Conservation (phyloP, 2,888 invertebrate species). For the Neoscelio sp. region DNA sequence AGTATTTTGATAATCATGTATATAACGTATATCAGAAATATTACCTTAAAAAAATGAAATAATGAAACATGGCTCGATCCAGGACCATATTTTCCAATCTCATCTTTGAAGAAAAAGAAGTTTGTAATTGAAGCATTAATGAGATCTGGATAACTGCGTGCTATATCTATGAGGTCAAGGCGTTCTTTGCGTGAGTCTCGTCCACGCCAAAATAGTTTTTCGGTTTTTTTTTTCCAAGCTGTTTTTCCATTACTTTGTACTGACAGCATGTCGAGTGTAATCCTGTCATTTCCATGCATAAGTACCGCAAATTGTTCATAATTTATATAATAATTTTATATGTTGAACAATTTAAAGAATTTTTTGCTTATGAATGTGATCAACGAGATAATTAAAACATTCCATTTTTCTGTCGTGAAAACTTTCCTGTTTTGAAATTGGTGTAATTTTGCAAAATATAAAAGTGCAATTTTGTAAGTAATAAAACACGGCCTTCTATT, state of each 20-base stretch:
- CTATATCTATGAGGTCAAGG: slow-evolving; percentile 91
- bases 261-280: slow-evolving; percentile 94
- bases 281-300: slow-evolving; percentile 84
- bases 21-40: background rate
- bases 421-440: too few relatives aligned
- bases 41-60: slow-evolving; percentile 96
- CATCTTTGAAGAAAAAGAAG: slow-evolving; percentile 95
- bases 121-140: slow-evolving; percentile 86
- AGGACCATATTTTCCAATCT: slow-evolving; percentile 94
- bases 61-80: slow-evolving; percentile 86
- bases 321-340: too few relatives aligned
- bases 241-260: slow-evolving; percentile 91
- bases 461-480: too few relatives aligned
- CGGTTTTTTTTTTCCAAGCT: slow-evolving; percentile 89
- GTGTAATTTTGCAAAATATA: too few relatives aligned
- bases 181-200: slow-evolving; percentile 95
- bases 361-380: too few relatives aligned
- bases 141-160: slow-evolving; percentile 89
- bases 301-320: background rate
- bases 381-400: too few relatives aligned
- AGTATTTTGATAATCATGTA: background rate
- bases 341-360: too few relatives aligned
- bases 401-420: too few relatives aligned
- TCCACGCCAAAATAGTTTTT: slow-evolving; percentile 95
- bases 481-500: too few relatives aligned